Evolutionary conservation across 2,113 vertebrate genomes (phyloP), one percentile per base, ranked within the genome.

Genomic region (Gasterosteus nipponicus): DNA sequence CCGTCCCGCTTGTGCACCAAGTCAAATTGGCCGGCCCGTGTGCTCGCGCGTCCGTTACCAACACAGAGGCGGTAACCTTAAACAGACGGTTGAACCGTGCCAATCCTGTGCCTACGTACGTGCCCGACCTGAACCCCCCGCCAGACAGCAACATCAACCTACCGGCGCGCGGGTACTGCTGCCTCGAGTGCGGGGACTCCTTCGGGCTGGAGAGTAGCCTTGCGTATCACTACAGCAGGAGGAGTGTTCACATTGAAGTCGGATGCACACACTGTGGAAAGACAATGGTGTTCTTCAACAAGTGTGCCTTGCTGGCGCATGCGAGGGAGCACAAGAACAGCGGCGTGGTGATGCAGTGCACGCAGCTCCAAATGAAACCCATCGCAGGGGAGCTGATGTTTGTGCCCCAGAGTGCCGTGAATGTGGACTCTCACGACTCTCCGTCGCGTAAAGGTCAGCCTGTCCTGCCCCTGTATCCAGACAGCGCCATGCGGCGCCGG

Each of bases 261-360:
- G 94, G 96, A 82, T 99, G 98, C 75, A 96, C 95, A 0, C 96
- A 96, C 87, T 99, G 98, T 75, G 92, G 95, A 0, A 95, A 96
- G 86, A 94, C 90, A 0, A 91, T 99, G 63, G 94, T 98, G 56
- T 99, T 99, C 92, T 98, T 96, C 84, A 99, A 99, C 89, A 97
- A 95, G 89, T 99, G 98, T 68, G 97, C 97, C 81, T 90, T 99
- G 91, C 91, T 99, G 49, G 96, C 96, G 8, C 98, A 99, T 1
- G 97, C 98, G 2, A 92, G 98, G 7, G 96, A 97, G 70, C 98
- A 99, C 82, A 98, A 98, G 90, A 96, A 89, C 91, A 95, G 91
- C 78, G 98, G 98, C 16, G 89, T 93, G 4, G 94, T 97, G 80
- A 99, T 99, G 98, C 98, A 99, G 93, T 99, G 98, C 82, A 97